These are phyloP conservation scores for Bufotes viridis DNA, from an alignment of 2,797 vertebrate species.

Conservation along the genomic window DNA sequence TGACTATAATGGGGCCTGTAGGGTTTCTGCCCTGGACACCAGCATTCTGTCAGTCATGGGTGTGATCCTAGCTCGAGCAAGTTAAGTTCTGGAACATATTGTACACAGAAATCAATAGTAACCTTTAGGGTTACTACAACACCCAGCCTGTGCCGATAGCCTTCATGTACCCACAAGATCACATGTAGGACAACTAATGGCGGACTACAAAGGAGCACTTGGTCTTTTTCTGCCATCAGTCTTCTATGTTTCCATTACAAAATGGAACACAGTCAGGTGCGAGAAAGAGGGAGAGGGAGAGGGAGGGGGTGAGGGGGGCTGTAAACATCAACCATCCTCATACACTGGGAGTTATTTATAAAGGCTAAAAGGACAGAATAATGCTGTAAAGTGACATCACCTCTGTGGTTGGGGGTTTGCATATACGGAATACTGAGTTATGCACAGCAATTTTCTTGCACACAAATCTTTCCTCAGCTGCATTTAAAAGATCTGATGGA, in stretches of 20 bases:
- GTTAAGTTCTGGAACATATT: not conserved
- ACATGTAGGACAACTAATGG: not conserved
- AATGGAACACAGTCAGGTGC: not conserved
- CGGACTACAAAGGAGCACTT: not conserved
- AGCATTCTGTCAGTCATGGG: too few species aligned
- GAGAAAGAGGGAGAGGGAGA: not conserved
- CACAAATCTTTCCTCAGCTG: constrained; percentile 28
- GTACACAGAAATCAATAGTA: not conserved
- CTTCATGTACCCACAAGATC: not conserved
- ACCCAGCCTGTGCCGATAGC: not conserved
- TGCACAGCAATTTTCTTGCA: constrained; percentile 36
- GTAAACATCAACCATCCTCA: constrained; percentile 4
- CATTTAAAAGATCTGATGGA: constrained; percentile 50
- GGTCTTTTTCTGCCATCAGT: constrained; percentile 2
- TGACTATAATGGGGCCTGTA: too few species aligned
- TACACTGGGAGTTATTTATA: constrained; percentile 22
- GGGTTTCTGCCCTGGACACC: too few species aligned
- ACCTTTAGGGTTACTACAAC: not conserved
- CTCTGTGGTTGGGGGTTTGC: not conserved
- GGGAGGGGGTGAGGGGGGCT: not conserved
- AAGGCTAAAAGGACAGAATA: constrained; percentile 36
- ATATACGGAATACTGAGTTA: not conserved
- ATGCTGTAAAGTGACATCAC: constrained; percentile 26
- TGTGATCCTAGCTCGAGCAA: too few species aligned
- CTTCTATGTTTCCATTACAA: constrained; percentile 11